Evolutionary conservation across 2,888 invertebrate genomes (phyloP).

Genomic region (Crematogaster levior): DNA sequence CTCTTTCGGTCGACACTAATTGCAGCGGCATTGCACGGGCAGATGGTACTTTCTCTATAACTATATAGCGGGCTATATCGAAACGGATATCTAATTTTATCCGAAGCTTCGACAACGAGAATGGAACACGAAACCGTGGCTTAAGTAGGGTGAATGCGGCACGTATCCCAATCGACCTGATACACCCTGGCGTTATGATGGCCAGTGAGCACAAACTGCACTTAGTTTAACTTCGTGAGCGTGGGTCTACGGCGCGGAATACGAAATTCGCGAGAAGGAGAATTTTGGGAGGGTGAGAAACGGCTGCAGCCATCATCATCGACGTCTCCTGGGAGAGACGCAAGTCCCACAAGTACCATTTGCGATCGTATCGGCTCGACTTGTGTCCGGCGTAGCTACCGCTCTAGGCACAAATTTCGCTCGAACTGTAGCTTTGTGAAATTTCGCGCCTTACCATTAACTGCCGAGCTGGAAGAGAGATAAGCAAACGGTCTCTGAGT

Average conservation of each 20-base stretch:
- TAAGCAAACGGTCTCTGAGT: constrained; percentile 42
- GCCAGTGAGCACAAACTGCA: constrained; percentile 78
- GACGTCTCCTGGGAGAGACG: constrained; percentile 57
- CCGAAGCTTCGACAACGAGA: constrained; percentile 59
- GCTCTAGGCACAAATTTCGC: constrained; percentile 46
- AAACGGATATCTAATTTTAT: constrained; percentile 74
- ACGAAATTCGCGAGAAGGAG: constrained; percentile 73
- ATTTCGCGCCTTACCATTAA: constrained; percentile 54
- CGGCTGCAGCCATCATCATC: constrained; percentile 57
- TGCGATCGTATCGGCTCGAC: constrained; percentile 50
- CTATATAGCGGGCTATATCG: constrained; percentile 24
- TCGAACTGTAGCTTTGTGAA: constrained; percentile 42
- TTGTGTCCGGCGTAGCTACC: constrained; percentile 26
- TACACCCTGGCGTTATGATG: constrained; percentile 78
- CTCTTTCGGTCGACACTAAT: constrained; percentile 45
- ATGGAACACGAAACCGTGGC: constrained; percentile 66
- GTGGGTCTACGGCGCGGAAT: constrained; percentile 75
- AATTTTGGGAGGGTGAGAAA: constrained; percentile 52
- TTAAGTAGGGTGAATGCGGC: constrained; percentile 73
- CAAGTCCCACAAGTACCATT: constrained; percentile 39
- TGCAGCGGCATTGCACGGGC: constrained; percentile 42
- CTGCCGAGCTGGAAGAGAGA: constrained; percentile 50
- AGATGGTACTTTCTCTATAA: constrained; percentile 45
- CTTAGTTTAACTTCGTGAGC: constrained; percentile 78
- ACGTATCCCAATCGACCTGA: constrained; percentile 79